Base-by-base conservation (phyloP, 2,888 invertebrate species). In the Meta bourneti region DNA sequence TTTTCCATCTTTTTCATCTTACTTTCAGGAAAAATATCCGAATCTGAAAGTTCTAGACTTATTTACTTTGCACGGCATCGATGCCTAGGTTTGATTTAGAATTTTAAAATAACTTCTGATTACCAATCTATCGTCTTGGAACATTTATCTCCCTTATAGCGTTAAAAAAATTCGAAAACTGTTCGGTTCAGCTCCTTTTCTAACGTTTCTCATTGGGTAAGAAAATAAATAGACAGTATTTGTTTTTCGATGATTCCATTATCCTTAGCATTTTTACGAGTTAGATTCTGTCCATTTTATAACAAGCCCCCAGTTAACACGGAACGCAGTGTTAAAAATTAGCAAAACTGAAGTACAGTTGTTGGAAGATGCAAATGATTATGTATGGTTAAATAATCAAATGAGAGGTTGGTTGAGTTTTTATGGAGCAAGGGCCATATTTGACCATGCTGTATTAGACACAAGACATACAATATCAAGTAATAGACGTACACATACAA, bases 61-160 rank as follows among this genome's bases (percentile, higher is more conserved):
- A 13, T 34, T 34, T 80, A 7, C n/a, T 80, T 20, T 61, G 11
- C 13, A 4, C 11, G 0, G 69, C 11, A 69, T 75, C 0, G 16
- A 52, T 16, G 0, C 51, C 11, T 51, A 19, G 1, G 11, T 71
- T 20, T 0, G 7, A n/a, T 8, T 49, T 11, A 16, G 51, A 20
- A 72, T 72, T 19, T 83, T 72, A 7, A 16, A 72, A 13, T 13
- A n/a, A 51, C 52, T 72, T 72, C 16, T 51, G 51, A 11, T 83
- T 83, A 0, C 72, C 34, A 52, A 83, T 74, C 52, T 74, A 83
- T 6, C 34, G 16, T 0, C n/a, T 11, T 0, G 19, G 49, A 2
- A 70, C 49, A n/a, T 71, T 81, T 52, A 84, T 84, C 13, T 74
- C 84, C 0, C 34, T 74, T 19, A 81, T 70, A 0, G 6, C 81